Evolutionary conservation across 2,797 vertebrate species (phyloP), one percentile per base, ranked within the genome.

Genomic region (Coccyzus lansbergi): DNA sequence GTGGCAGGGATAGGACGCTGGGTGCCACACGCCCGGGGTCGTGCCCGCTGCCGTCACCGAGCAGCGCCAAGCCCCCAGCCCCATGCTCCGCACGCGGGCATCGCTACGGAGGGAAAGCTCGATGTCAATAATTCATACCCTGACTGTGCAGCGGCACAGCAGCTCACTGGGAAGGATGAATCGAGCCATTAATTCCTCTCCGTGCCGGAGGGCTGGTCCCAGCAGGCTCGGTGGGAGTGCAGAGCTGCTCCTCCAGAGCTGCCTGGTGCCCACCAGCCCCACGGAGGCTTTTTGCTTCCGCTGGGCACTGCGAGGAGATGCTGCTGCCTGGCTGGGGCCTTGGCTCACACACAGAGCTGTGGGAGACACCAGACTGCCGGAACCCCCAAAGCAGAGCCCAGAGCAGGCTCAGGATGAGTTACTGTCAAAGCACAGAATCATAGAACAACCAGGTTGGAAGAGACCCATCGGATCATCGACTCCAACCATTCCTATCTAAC

Each of bases 51-150:
- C 29, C 8, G 79, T 48, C 53, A 42, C 3, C 10, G 28, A 3
- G 24, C 63, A 38, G 4, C 9, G 3, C 28, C 5, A 2, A 2
- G 4, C 6, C 15, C 81, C 56, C 70, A 22, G 74, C 76, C 48
- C 62, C 2, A 3, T 6, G 4, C 55, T 53, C 20, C 0, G 3
- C 5, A 15, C 59, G 33, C 56, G 1, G 0, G 59, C 63, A 2
- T 86, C 65, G 53, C 88, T 90, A 74, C 36, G 1, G 56, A 6
- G 18, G 95, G 90, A 60, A 93, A 95, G 69, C 84, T 92, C 38
- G 8, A n/a, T 58, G 93, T 87, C 91, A 95, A 94, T 93, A 96
- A 96, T 94, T 93, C 93, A 94, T 87, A 58, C 14, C 64, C 83
- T 20, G 64, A 25, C 51, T 94, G 82, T 56, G 74, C 87, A 88